Base-by-base conservation (phyloP, 2,888 invertebrate species). In the Caenorhabditis virilis region DNA sequence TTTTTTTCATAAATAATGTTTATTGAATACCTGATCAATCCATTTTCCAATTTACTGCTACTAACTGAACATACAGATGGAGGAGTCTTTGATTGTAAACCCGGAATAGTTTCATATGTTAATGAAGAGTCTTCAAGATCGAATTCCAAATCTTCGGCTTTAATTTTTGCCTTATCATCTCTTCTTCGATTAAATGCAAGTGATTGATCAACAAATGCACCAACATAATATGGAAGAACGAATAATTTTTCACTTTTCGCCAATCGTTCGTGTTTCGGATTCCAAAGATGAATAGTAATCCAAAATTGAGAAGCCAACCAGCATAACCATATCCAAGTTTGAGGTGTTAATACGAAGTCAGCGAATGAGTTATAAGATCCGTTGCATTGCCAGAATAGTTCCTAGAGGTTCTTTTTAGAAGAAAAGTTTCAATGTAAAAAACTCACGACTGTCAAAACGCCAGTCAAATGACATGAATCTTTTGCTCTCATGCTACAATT, bases 251-350 rank as follows among this genome's bases (percentile, higher is more conserved):
- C 97, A 0, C 95, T 95, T 36, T 93, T 90, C 0, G 95, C 95
- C 80, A 98, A 88, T 87, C 97, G 89, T 85, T 97, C 95, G 80
- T 93, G 93, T 86, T 94, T 93, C 3, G 97, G 97, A 2, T 91
- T 93, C 95, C 95, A 98, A 70, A 97, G 92, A 82, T 98, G 95
- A 60, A 95, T 87, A 0, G 94, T 91, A 53, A 95, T 91, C 93
- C 97, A 95, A 0, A 93, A 91, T 85, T 97, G 95, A 13, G 72
- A 69, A 22, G 56, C 52, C 22, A 74, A 45, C 66, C 69, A 70
- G 25, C 68, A 66, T 36, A 83, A 50, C 83, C 83, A 83, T n/a
- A 83, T 74, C 78, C 79, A 80, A 9, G 78, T 75, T 51, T 79
- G 80, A 1, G 78, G 71, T 13, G 51, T 58, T 23, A 68, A 46